These are phyloP conservation scores for Kryptolebias ocellatus DNA, from an alignment of 2,797 vertebrate species.

Conservation along the genomic window DNA sequence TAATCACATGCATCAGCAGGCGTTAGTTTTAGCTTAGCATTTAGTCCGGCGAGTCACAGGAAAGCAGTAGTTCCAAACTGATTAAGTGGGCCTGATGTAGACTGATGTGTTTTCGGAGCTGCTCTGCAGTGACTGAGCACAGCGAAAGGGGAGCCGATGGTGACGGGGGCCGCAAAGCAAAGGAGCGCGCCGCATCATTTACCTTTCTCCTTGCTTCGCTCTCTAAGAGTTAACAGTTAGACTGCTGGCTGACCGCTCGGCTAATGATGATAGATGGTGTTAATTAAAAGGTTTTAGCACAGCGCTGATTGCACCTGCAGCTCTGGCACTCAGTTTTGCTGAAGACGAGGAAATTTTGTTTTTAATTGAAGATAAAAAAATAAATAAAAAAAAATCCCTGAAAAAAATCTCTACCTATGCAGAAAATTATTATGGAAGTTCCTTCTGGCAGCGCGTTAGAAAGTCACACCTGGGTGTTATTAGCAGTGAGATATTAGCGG, in stretches of 20 bases:
- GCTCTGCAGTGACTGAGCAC: constrained; percentile 61
- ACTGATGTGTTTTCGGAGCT: constrained; percentile 71
- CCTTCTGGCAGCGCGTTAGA: constrained; percentile 37
- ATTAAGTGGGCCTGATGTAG: constrained; percentile 69
- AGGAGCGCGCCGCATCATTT: constrained; percentile 65
- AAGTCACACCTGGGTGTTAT: constrained; percentile 58
- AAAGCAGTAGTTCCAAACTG: constrained; percentile 50
- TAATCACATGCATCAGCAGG: constrained; percentile 65
- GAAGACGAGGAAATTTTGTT: constrained; percentile 42
- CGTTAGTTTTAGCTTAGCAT: constrained; percentile 60
- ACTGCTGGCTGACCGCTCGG: constrained; percentile 76
- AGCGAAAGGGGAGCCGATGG: constrained; percentile 34
- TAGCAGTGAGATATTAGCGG: constrained; percentile 14
- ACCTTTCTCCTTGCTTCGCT: constrained; percentile 63
- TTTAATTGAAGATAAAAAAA: constrained; percentile 11
- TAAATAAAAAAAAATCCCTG: background rate
- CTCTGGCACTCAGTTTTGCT: constrained; percentile 46
- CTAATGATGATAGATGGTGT: constrained; percentile 87
- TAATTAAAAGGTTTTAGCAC: constrained; percentile 85
- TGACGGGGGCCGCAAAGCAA: constrained; percentile 33
- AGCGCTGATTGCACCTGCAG: constrained; percentile 81
- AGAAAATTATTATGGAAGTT: constrained; percentile 29
- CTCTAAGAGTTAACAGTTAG: constrained; percentile 78
- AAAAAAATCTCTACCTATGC: constrained; percentile 33
- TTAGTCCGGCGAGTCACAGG: constrained; percentile 41